Percentiles rank a stretch among this genome's conserved stretches.
phyloP scores from a whole-genome alignment of 2,888 invertebrate genomes.

The Orchesella flavescens region DNA sequence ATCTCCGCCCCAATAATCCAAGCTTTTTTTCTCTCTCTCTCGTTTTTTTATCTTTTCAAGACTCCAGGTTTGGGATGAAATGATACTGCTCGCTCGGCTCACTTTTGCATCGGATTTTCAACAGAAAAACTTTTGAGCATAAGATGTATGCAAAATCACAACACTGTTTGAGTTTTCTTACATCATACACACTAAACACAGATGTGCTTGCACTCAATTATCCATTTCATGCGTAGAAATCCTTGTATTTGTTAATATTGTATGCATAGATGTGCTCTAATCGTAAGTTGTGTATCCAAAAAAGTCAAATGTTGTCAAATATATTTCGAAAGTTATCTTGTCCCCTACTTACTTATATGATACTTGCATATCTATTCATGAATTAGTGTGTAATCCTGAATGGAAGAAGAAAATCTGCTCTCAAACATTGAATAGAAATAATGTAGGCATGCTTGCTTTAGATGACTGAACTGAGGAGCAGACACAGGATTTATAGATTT shows the following conservation, averaged over 20 bases:
- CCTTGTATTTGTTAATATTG: too few species aligned
- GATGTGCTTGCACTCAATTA: not conserved
- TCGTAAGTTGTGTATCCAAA: too few species aligned
- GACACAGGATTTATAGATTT: constrained; percentile 14
- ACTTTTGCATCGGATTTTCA: not conserved
- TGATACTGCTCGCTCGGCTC: constrained; percentile 17
- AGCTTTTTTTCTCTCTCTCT: constrained; percentile 27
- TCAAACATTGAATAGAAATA: not conserved
- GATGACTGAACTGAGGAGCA: not conserved
- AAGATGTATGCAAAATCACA: not conserved
- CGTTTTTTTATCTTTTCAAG: constrained; percentile 26
- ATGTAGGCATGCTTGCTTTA: not conserved
- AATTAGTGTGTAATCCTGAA: not conserved
- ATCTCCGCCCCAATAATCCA: constrained; percentile 65
- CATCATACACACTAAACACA: not conserved
- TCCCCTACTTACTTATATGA: too few species aligned
- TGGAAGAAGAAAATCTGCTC: not conserved
- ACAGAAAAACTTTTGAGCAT: not conserved
- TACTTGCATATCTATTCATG: not conserved
- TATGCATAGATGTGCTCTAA: too few species aligned
- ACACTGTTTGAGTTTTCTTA: not conserved
- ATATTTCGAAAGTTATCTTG: too few species aligned
- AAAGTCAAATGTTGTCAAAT: too few species aligned
- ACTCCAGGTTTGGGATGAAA: constrained; percentile 13
- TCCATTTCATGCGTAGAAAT: too few species aligned